A percentile compares a stretch with the other conserved stretches of the same genome.
phyloP scores from a whole-genome alignment of 2,113 vertebrate genomes.

The Phasianus colchicus region DNA sequence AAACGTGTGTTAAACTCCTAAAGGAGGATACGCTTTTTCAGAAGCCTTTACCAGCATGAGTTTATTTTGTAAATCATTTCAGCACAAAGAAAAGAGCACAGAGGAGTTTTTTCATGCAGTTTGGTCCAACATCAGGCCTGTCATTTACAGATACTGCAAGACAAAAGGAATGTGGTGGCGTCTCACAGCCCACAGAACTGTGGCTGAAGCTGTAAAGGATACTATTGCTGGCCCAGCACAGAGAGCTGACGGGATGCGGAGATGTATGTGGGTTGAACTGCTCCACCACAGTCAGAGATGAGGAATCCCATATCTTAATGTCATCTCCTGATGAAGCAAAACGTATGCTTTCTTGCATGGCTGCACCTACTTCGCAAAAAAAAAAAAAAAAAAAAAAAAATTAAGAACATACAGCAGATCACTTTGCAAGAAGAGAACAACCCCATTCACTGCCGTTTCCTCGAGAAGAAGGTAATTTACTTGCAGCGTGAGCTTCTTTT shows the following conservation, averaged over 20 bases:
- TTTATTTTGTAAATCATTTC: background rate
- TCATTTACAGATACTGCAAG: background rate
- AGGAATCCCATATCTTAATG: constrained; percentile 94
- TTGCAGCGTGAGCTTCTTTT: background rate
- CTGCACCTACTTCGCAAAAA: constrained; percentile 65
- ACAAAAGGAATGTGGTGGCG: background rate
- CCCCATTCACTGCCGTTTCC: background rate
- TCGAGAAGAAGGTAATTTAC: rapidly evolving
- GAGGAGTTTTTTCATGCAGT: background rate
- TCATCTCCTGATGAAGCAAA: constrained; percentile 94
- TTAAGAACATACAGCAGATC: background rate
- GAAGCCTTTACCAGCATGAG: background rate
- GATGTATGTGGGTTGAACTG: constrained; percentile 91
- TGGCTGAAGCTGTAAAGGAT: constrained; percentile 82
- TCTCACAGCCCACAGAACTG: background rate
- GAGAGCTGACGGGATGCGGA: constrained; percentile 84
- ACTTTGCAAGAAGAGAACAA: background rate
- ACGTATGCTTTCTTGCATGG: constrained; percentile 90
- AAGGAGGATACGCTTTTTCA: background rate
- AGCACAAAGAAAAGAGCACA: background rate
- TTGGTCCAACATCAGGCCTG: background rate
- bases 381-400: background rate
- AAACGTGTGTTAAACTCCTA: background rate
- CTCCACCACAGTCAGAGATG: constrained; percentile 88
- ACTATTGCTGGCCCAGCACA: constrained; percentile 96